Evolutionary conservation across 2,888 invertebrate genomes (phyloP).

Genomic region (Oeneis ivallda): DNA sequence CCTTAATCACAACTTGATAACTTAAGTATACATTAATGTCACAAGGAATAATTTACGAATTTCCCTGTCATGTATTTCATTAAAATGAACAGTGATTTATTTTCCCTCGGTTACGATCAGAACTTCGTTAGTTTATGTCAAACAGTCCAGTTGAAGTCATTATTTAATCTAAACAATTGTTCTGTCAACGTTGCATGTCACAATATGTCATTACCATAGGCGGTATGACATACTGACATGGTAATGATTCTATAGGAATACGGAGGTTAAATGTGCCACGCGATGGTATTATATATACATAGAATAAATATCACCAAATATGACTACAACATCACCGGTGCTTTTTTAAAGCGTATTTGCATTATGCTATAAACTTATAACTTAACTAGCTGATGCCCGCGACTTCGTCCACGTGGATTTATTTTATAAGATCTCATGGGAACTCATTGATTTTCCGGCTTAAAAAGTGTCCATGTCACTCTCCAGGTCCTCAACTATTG

Average conservation of each 20-base stretch:
- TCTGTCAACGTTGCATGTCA: conserved; percentile 32
- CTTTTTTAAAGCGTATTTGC: too few relatives aligned
- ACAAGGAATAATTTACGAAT: too few relatives aligned
- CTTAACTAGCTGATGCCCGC: too few relatives aligned
- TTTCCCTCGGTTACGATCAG: background rate
- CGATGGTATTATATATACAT: conserved; percentile 18
- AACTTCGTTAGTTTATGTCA: conserved; percentile 10
- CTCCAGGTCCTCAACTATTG: too few relatives aligned
- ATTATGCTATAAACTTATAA: too few relatives aligned
- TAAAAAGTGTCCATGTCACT: too few relatives aligned
- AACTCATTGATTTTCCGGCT: too few relatives aligned
- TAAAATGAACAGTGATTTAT: background rate
- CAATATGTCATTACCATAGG: conserved; percentile 24
- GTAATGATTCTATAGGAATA: conserved; percentile 22
- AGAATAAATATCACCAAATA: background rate
- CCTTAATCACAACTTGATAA: too few relatives aligned
- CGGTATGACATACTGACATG: conserved; percentile 24
- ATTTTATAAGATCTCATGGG: too few relatives aligned
- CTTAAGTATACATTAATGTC: too few relatives aligned
- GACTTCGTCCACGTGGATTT: too few relatives aligned
- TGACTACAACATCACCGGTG: background rate
- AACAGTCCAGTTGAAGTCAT: conserved; percentile 11
- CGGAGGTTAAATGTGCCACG: conserved; percentile 25
- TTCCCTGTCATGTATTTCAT: too few relatives aligned
- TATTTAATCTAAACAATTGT: conserved; percentile 32